Conservation (phyloP, 64 coral and sea anemone species). For the Montipora capricornis region DNA sequence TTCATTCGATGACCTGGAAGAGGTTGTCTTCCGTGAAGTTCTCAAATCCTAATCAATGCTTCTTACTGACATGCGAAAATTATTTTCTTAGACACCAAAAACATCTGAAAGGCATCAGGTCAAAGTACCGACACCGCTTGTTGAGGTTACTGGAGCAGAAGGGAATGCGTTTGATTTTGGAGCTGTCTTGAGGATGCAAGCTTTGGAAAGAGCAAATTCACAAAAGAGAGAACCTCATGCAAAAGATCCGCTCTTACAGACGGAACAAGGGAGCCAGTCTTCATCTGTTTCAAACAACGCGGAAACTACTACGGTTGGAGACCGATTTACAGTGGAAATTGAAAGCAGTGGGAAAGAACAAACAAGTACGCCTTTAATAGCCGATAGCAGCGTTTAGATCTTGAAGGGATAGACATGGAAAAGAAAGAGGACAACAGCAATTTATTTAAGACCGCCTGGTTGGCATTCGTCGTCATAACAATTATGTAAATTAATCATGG, state of each 20-base stretch:
- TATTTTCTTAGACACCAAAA: slow-evolving; percentile 30
- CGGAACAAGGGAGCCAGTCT: not conserved
- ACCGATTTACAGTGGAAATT: slow-evolving; percentile 14
- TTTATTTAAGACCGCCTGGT: not conserved
- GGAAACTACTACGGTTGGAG: not conserved
- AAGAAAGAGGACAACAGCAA: not conserved
- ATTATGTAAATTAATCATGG: not conserved
- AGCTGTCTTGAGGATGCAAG: slow-evolving; percentile 39
- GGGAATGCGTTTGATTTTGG: slow-evolving; percentile 17
- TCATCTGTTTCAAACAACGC: not conserved
- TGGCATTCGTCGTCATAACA: not conserved
- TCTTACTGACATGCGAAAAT: not conserved
- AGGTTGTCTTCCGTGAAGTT: no score
- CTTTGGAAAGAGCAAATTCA: not conserved
- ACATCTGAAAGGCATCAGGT: slow-evolving; percentile 12
- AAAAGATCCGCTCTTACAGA: not conserved
- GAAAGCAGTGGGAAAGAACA: not conserved
- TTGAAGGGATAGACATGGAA: not conserved
- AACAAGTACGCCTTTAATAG: not conserved
- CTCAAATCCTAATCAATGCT: no score
- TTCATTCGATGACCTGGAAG: no score
- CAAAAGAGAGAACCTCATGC: not conserved
- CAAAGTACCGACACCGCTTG: not conserved
- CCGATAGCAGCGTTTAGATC: not conserved
- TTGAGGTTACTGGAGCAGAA: not conserved